Evolutionary conservation across 2,888 invertebrate species (phyloP), one percentile per base, ranked within the genome.

Genomic region (Crioceris asparagi): DNA sequence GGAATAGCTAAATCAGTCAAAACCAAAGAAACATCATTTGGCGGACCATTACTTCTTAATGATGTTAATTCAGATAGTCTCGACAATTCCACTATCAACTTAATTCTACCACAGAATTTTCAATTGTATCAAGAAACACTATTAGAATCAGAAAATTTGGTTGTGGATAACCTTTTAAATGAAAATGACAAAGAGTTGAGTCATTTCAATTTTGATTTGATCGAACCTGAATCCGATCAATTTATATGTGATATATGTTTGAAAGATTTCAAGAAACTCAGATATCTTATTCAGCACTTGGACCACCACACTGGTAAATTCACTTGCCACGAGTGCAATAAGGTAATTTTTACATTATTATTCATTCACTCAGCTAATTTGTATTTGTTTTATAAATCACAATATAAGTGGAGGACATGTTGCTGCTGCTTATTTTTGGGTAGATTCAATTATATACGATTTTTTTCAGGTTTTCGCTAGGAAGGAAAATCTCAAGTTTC

Each of bases 231-330:
- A 32, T 35, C 44, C 17, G 52, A 51, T 35, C 51, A 55, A 36
- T 49, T 55, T 32, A 44, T 57, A 11, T 64, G 63, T 44, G 62
- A 63, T 50, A 55, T 63, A 39, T 63, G 63, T 43, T 44, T 57
- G 33, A 60, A 54, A 38, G 49, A 44, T 11, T 62, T 61, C 44
- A 40, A 46, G 3, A 58, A 55, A 42, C 32, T 49, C 29, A 45
- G 40, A 32, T 40, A 45, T 14, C 40, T 62, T 4, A 40, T 57
- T 16, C 38, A 46, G n/a, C 75, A 75, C 52, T 59, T 72, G 46
- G 62, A 62, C 17, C 63, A 64, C 37, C 74, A 75, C 48, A 66
- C 68, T 3, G 70, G 67, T 2, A 65, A 66, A 40, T 67, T 65
- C 49, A 60, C 62, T 27, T 74, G 74, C 49, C 41, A 52, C 6